Evolutionary conservation across 1,140 invertebrate genomes (phyloP).

Genomic region (Drosophila pseudoananassae): DNA sequence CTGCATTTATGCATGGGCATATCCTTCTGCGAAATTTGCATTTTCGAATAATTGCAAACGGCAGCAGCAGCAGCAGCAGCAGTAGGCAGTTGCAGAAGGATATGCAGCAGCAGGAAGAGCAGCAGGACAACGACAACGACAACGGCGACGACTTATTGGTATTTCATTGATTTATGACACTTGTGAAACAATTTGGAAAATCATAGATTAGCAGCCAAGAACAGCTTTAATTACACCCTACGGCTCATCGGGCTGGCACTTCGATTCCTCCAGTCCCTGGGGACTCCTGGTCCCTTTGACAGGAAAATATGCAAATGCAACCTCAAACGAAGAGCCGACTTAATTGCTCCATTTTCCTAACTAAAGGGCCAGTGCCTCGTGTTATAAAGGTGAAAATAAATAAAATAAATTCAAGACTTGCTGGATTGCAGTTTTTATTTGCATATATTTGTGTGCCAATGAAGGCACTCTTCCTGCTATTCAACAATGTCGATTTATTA

Average conservation of each 20-base stretch:
- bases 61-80: conserved; percentile 33
- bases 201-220: conserved; percentile 75
- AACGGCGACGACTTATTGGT: conserved; percentile 79
- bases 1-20: conserved; percentile 75
- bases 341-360: conserved; percentile 32
- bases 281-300: conserved; percentile 43
- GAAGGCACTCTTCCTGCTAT: too few relatives aligned
- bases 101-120: conserved; percentile 16
- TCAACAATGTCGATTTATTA: too few relatives aligned
- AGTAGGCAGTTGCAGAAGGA: too few relatives aligned
- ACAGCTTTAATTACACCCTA: conserved; percentile 70
- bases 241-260: conserved; percentile 51
- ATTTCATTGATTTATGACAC: conserved; percentile 84
- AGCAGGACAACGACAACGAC: conserved; percentile 23
- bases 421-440: too few relatives aligned
- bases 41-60: conserved; percentile 75
- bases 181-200: conserved; percentile 84
- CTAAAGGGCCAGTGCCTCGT: conserved; percentile 15
- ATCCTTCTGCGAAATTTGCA: conserved; percentile 81
- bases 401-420: conserved; percentile 15
- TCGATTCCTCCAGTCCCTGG: background rate
- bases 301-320: conserved; percentile 40
- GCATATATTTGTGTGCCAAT: too few relatives aligned
- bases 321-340: background rate
- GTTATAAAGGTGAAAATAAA: conserved; percentile 14